A percentile compares a stretch with the other conserved stretches of the same genome.
These are phyloP conservation scores for Tachyglossus aculeatus DNA, from an alignment of 2,797 vertebrate species.

Conservation along the genomic window DNA sequence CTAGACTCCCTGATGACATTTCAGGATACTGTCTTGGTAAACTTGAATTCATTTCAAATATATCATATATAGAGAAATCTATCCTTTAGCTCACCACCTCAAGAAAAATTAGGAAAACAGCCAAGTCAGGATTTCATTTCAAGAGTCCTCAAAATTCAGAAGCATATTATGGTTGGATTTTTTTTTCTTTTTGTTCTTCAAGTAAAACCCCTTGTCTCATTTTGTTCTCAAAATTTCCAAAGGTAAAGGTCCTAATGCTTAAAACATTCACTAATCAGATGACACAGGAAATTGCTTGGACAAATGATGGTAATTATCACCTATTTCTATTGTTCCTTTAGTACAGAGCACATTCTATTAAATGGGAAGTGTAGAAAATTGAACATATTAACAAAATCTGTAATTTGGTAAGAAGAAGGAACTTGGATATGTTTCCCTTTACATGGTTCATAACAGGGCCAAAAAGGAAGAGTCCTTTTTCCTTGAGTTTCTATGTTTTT, in stretches of 20 bases:
- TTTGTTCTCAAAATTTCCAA: constrained; percentile 8
- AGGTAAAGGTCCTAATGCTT: too few species aligned
- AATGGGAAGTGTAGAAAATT: neutral
- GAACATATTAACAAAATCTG: neutral
- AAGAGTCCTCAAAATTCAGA: neutral
- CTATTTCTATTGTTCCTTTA: neutral
- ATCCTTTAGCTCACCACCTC: neutral
- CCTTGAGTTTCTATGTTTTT: neutral
- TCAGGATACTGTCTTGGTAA: neutral
- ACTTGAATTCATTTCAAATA: neutral
- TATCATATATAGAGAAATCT: too few species aligned
- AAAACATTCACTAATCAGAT: neutral
- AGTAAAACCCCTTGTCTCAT: neutral
- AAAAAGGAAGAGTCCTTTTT: constrained; percentile 4
- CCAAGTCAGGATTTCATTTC: neutral
- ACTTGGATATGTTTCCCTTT: neutral
- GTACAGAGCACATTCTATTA: neutral
- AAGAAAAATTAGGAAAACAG: neutral
- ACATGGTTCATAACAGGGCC: neutral
- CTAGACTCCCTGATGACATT: neutral
- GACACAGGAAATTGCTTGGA: neutral
- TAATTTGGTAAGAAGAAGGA: neutral
- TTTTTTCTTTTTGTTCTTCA: neutral
- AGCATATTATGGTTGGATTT: neutral
- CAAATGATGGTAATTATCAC: neutral